Evolutionary conservation across 64 coral and sea anemone genomes (phyloP).

Genomic region (Montipora sp.): DNA sequence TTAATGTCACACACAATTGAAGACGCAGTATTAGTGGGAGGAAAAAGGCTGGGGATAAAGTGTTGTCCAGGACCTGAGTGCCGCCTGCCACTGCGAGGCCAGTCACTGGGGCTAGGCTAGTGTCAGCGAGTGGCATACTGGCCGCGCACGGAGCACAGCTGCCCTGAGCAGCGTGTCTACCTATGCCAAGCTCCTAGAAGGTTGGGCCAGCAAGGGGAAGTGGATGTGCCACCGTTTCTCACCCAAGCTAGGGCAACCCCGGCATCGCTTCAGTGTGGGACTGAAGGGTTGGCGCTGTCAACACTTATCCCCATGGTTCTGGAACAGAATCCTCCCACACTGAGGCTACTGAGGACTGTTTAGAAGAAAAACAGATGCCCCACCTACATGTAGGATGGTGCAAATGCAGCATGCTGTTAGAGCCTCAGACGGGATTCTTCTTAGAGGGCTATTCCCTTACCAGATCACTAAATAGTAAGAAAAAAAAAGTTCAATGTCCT

Average conservation of each 20-base stretch:
- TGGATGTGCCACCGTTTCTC: too few species aligned
- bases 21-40: neutral
- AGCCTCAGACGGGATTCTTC: neutral
- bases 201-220: too few species aligned
- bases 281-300: too few species aligned
- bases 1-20: neutral
- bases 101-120: too few species aligned
- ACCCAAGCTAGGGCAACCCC: too few species aligned
- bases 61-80: slow-evolving; percentile 14
- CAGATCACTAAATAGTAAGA: too few species aligned
- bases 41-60: neutral
- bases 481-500: too few species aligned
- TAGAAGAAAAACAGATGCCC: neutral
- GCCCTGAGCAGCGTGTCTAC: too few species aligned
- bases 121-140: neutral
- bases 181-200: too few species aligned
- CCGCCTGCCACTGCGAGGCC: slow-evolving; percentile 19
- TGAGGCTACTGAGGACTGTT: neutral
- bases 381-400: neutral
- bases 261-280: too few species aligned
- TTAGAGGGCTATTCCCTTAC: neutral
- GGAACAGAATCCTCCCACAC: slow-evolving; percentile 11
- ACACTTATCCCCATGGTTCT: neutral
- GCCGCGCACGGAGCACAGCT: too few species aligned
- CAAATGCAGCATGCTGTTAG: neutral